Base-by-base conservation (phyloP, 2,888 invertebrate genomes). In the Charanyca ferruginea region DNA sequence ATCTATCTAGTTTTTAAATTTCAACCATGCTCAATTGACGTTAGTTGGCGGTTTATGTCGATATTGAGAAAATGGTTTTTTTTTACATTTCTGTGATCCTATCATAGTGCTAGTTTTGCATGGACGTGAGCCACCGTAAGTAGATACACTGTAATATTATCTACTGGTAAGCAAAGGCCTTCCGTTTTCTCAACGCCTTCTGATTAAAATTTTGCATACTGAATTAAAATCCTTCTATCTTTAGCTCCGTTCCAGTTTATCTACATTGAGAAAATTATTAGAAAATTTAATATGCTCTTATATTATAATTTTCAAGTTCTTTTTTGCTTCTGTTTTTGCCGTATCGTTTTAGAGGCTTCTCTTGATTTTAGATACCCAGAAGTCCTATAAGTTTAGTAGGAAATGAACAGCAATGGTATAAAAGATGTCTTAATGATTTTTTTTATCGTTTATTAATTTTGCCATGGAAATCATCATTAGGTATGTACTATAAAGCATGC, bases 181-280 rank as follows among this genome's bases (percentile, higher is more conserved):
- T 47, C 38, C 20, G 49, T 51, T 77, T 73, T 44, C 66, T 28
- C 47, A 41, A 54, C 73, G 73, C 22, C 53, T 65, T 3, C 47
- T 73, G 74, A 74, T 74, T 74, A 74, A 74, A 73, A 74, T 74
- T 61, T 78, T 78, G 51, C 73, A 72, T 61, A n/a, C 73, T 66
- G 66, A 61, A 73, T 74, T 66, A 73, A 78, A 73, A 61, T 66
- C 49, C 45, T 13, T 49, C 54, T 51, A 71, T 77, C 54, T 66
- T 57, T 44, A 54, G 61, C 53, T 58, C 5, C 49, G 28, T 51
- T 62, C 38, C 47, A 65, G 53, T 61, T 49, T 59, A 58, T 66
- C 41, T 22, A 72, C 45, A 58, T 72, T 48, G n/a, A 35, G 66
- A 73, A 71, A 49, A 44, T 65, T 2, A 61, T 74, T 44, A 58